phyloP scores from a whole-genome alignment of 2,113 vertebrate genomes.

The pig (Sus scrofa) region DNA sequence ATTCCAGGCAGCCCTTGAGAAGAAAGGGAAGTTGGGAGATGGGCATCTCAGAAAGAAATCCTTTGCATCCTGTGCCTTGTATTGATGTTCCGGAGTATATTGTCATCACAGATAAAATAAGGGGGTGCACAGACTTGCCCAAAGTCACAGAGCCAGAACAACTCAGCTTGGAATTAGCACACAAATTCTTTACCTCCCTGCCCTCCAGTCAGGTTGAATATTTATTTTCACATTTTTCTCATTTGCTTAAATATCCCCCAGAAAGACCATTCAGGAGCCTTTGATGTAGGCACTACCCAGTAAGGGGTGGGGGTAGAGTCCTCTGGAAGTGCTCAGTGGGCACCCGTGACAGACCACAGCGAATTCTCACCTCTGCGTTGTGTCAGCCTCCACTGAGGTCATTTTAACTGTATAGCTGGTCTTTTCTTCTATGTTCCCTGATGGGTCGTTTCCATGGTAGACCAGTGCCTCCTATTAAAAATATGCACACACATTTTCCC shows the following conservation, averaged over 20 bases:
- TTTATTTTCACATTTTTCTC: slow-evolving; percentile 48
- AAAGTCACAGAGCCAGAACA: neutral
- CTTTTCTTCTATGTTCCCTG: slow-evolving; percentile 53
- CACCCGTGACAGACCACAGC: neutral
- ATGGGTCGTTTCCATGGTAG: slow-evolving; percentile 39
- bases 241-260: neutral
- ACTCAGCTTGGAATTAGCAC: neutral
- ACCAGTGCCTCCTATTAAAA: slow-evolving; percentile 38
- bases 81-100: fast-evolving
- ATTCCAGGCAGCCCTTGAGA: neutral
- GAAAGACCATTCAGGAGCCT: neutral
- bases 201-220: neutral
- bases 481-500: neutral
- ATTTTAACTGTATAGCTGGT: neutral
- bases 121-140: neutral
- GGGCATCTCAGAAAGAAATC: neutral
- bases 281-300: neutral
- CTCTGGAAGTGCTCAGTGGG: neutral
- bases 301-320: neutral
- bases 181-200: neutral
- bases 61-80: neutral
- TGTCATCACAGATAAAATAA: neutral
- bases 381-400: slow-evolving; percentile 66
- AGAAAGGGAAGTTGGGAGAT: neutral
- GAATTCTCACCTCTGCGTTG: slow-evolving; percentile 21